Evolutionary conservation across 2,797 vertebrate genomes (phyloP).

Genomic region (Pagetopsis macropterus): DNA sequence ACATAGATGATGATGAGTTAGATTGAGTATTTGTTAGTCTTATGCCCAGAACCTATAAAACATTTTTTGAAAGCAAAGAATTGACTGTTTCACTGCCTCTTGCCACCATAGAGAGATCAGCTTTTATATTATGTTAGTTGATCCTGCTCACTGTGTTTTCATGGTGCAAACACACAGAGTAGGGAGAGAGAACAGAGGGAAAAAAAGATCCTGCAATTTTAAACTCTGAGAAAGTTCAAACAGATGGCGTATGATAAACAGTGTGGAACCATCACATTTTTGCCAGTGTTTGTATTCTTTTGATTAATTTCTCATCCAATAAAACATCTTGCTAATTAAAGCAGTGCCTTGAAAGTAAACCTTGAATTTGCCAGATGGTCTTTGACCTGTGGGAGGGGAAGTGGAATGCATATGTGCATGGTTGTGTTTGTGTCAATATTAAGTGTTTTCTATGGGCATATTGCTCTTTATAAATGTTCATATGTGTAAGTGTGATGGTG

Average conservation of each 20-base stretch:
- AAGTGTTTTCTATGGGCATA: slow-evolving; percentile 37
- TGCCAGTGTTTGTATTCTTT: slow-evolving; percentile 80
- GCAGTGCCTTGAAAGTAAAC: slow-evolving; percentile 80
- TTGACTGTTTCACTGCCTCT: slow-evolving; percentile 63
- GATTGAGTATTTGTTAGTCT: slow-evolving; percentile 58
- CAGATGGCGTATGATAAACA: slow-evolving; percentile 83
- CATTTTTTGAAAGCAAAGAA: slow-evolving; percentile 66
- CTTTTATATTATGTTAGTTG: slow-evolving; percentile 51
- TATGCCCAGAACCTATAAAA: slow-evolving; percentile 60
- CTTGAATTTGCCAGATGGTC: slow-evolving; percentile 82
- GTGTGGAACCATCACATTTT: slow-evolving; percentile 76
- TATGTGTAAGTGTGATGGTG: neutral
- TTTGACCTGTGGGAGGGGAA: slow-evolving; percentile 76
- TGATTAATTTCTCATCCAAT: slow-evolving; percentile 82
- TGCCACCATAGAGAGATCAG: slow-evolving; percentile 60
- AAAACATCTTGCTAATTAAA: slow-evolving; percentile 83
- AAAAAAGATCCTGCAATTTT: slow-evolving; percentile 67
- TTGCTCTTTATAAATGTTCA: slow-evolving; percentile 12
- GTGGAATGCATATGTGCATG: slow-evolving; percentile 56
- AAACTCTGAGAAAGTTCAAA: slow-evolving; percentile 73
- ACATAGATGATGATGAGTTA: slow-evolving; percentile 59
- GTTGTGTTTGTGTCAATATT: slow-evolving; percentile 49
- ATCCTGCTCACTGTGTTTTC: slow-evolving; percentile 59
- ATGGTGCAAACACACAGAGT: slow-evolving; percentile 39
- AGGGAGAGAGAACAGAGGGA: slow-evolving; percentile 61